Base-by-base conservation (phyloP, 2,888 invertebrate species). In the Erannis defoliaria region DNA sequence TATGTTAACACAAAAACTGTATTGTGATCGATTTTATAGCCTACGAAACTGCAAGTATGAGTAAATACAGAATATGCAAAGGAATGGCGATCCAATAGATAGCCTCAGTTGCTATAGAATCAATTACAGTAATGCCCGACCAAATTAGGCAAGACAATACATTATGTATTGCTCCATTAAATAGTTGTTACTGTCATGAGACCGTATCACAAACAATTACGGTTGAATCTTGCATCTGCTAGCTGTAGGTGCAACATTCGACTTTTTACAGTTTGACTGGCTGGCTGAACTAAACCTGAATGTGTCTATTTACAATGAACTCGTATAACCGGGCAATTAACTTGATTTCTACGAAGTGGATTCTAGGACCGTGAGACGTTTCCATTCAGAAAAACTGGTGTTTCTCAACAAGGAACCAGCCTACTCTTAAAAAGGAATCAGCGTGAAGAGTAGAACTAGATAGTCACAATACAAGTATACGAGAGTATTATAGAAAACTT, bases 71-170 rank as follows among this genome's bases (percentile, higher is more conserved):
- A 31, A 6, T 48, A 51, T 33, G 29, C 43, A 51, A 45, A 19
- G 37, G 31, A 61, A 51, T 46, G 26, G 40, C 33, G 23, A 33
- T 21, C 19, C 46, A 43, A 56, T 51, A 56, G 40, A 56, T 51
- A 56, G 40, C 46, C 38, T 35, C 18, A 26, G 9, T 31, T 23
- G 40, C 37, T 43, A 50, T 50, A 50, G 46, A 51, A 35, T 40
- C 56, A 62, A 53, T 62, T 53, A 62, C 48, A 26, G 62, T 51
- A 51, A 55, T 56, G 40, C 18, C 42, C 40, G 26, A 23, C 35
- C 55, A 46, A 56, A 62, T 45, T 62, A 56, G 48, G 51, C 53
- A 62, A 56, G 40, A 55, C 51, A 40, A 29, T 35, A 31, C 55
- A 55, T 51, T 40, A 51, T 55, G 40, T 54, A 55, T 43, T 29